Conservation (phyloP, 2,797 vertebrate species). For the Poeciliopsis gracilis region DNA sequence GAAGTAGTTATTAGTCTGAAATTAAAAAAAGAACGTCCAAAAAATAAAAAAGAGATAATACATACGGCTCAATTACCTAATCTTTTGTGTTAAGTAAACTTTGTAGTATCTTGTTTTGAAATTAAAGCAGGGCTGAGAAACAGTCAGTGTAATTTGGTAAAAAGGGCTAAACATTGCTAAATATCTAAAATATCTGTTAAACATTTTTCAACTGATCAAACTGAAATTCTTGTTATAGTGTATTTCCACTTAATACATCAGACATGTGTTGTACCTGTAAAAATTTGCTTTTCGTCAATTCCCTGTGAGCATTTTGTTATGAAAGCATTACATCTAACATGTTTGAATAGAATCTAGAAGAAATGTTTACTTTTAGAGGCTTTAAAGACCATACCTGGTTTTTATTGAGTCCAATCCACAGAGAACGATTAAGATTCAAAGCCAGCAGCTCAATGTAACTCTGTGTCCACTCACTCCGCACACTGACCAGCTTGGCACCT, state of each 20-base stretch:
- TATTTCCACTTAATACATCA: neutral
- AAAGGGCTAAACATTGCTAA: no score
- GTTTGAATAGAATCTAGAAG: neutral
- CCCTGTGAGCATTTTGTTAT: neutral
- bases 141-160: no score
- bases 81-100: neutral
- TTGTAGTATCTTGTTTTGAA: neutral
- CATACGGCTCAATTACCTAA: neutral
- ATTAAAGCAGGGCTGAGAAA: neutral
- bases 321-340: neutral
- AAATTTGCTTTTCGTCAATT: neutral
- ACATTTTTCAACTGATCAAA: neutral
- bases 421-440: constrained; percentile 73
- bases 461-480: constrained; percentile 81
- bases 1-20: constrained; percentile 82
- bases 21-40: constrained; percentile 10
- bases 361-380: neutral
- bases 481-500: constrained; percentile 78
- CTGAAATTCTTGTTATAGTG: neutral
- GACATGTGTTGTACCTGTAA: neutral
- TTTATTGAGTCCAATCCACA: constrained; percentile 93
- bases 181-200: neutral
- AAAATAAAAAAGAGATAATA: neutral
- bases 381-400: constrained; percentile 74
- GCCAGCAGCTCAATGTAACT: constrained; percentile 81